phyloP scores from a whole-genome alignment of 1,140 invertebrate species.

The Melipona quadrifasciata region DNA sequence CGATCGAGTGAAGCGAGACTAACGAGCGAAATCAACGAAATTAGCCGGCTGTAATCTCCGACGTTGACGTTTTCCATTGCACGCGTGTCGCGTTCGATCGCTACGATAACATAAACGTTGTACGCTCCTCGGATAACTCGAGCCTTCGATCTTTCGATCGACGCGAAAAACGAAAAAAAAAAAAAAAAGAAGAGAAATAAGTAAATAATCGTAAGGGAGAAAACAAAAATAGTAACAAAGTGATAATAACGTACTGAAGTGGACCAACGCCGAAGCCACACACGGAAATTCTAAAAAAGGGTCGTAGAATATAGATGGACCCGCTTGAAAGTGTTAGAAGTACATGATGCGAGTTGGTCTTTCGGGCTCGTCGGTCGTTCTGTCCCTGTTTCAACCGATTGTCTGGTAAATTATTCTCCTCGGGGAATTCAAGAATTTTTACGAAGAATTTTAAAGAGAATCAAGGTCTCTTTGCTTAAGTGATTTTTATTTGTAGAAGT shows the following conservation, averaged over 20 bases:
- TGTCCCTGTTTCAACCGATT: neutral
- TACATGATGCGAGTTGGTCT: conserved; percentile 55
- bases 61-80: conserved; percentile 14
- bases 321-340: conserved; percentile 68
- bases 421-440: neutral
- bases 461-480: neutral
- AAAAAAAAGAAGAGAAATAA: neutral
- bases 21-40: conserved; percentile 53
- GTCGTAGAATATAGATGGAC: conserved; percentile 65
- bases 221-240: conserved; percentile 35
- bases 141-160: conserved; percentile 25
- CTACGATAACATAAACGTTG: neutral
- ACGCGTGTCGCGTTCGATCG: conserved; percentile 22
- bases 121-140: neutral
- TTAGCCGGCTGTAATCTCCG: conserved; percentile 35
- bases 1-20: conserved; percentile 34
- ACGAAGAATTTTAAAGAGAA: no score
- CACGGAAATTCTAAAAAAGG: conserved; percentile 66
- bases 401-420: neutral
- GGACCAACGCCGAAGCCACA: conserved; percentile 68
- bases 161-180: neutral
- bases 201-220: neutral
- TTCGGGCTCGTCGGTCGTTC: conserved; percentile 47
- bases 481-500: neutral
- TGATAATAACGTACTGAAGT: conserved; percentile 67